phyloP scores from a whole-genome alignment of 2,113 vertebrate genomes.

The Campylorhamphus procurvoides region DNA sequence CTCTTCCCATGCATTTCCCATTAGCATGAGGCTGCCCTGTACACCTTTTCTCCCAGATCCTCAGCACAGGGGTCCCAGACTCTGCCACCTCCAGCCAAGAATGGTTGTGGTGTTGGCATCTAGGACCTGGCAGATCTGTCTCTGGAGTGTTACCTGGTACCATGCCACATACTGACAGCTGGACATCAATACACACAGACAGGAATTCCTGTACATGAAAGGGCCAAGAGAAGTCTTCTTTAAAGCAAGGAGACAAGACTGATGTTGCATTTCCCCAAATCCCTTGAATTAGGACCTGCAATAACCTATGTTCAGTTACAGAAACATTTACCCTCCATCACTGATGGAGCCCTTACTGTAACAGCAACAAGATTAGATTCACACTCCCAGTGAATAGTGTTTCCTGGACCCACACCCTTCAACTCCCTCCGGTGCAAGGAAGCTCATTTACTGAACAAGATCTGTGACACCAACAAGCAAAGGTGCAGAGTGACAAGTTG shows the following conservation, averaged over 20 bases:
- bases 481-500: neutral
- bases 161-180: neutral
- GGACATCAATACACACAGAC: neutral
- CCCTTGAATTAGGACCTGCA: neutral
- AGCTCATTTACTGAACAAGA: neutral
- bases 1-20: neutral
- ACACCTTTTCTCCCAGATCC: neutral
- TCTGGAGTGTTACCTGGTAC: neutral
- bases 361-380: neutral
- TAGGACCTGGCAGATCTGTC: neutral
- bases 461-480: neutral
- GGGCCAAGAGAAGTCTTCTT: neutral
- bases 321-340: neutral
- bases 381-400: neutral
- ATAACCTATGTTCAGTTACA: neutral
- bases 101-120: neutral
- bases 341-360: neutral
- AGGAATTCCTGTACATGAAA: neutral
- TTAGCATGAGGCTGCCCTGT: fast-evolving
- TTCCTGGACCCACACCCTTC: neutral
- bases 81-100: fast-evolving
- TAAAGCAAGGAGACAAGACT: neutral
- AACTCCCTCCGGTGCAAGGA: neutral
- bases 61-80: neutral
- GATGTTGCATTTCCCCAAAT: neutral